Evolutionary conservation across 2,113 vertebrate genomes (phyloP), one percentile per base, ranked within the genome.

Genomic region (Gymnarchus niloticus): DNA sequence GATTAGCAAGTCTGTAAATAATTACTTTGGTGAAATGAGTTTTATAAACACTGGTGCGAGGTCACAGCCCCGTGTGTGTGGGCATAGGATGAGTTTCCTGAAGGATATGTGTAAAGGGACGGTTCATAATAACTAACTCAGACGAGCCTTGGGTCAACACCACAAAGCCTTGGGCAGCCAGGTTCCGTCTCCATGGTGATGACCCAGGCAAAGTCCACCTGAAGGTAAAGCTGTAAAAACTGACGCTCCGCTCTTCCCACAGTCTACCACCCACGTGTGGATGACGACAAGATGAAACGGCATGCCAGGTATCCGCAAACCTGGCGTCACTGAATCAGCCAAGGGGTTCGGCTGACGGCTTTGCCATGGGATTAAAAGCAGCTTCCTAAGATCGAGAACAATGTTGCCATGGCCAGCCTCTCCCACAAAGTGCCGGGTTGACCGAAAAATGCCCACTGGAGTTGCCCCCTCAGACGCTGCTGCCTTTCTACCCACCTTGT

Each of bases 121-220:
- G 17, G 51, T n/a, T 82, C 28, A 54, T 86, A 10, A 73, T 48
- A 56, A 49, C 28, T 28, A 3, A 49, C 81, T 77, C 61, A 57
- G 86, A 46, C 59, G 23, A 87, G 69, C 54, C 65, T n/a, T 77
- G 65, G 9, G 44, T 83, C 81, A 83, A 86, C 51, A 23, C 1
- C 23, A 33, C 9, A 14, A 19, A 44, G 48, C 51, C n/a, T 19
- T 4, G 4, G 23, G 8, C 46, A 76, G 61, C 48, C 49, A 76
- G 33, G 25, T 52, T 61, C 48, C 1, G 28, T 48, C 46, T 28
- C 21, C 37, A 19, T 49, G 17, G 14, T 10, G 21, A 21, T n/a
- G 44, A 6, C 21, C 73, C 44, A 37, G 19, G 41, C 21, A 17
- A 77, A 78, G 76, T 78, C 76, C 76, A 78, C 21, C 76, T 4